These are phyloP conservation scores for Aspidapion aeneum DNA, from an alignment of 2,888 invertebrate species.

Conservation along the genomic window DNA sequence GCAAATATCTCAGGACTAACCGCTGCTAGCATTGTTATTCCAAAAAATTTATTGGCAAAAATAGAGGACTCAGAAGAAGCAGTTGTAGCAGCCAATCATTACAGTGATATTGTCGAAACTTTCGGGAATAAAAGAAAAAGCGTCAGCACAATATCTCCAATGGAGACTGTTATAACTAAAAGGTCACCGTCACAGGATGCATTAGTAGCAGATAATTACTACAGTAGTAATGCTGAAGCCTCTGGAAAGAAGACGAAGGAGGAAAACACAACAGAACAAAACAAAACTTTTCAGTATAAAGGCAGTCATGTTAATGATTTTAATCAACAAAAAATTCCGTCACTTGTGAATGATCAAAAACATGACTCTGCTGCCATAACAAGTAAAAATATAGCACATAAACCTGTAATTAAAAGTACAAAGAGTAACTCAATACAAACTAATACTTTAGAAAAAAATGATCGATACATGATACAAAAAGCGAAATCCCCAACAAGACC, in stretches of 20 bases:
- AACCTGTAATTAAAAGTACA: background rate
- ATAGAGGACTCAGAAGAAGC: slow-evolving; percentile 59
- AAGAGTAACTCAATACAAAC: background rate
- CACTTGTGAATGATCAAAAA: background rate
- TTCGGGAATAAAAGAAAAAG: slow-evolving; percentile 50
- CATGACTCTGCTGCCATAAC: background rate
- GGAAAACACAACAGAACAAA: slow-evolving; percentile 23
- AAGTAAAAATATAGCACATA: background rate
- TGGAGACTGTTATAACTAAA: slow-evolving; percentile 16
- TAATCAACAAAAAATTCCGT: background rate
- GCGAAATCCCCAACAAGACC: slow-evolving; percentile 24
- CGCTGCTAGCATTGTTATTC: slow-evolving; percentile 42
- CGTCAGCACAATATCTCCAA: slow-evolving; percentile 25
- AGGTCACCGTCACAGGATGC: slow-evolving; percentile 21
- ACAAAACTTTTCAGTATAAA: slow-evolving; percentile 16
- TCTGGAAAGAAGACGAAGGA: too few relatives aligned
- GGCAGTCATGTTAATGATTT: background rate
- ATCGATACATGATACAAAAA: background rate
- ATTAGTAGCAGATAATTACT: slow-evolving; percentile 22
- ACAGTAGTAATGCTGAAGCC: slow-evolving; percentile 19
- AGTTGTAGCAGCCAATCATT: slow-evolving; percentile 71
- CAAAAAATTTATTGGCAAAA: slow-evolving; percentile 38
- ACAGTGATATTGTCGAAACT: slow-evolving; percentile 74
- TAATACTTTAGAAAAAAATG: background rate
- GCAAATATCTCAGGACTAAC: slow-evolving; percentile 41